Evolutionary conservation across 37 sponge, comb jelly and placozoan genomes (phyloP).

Genomic region (Cliona cf. orientalis): DNA sequence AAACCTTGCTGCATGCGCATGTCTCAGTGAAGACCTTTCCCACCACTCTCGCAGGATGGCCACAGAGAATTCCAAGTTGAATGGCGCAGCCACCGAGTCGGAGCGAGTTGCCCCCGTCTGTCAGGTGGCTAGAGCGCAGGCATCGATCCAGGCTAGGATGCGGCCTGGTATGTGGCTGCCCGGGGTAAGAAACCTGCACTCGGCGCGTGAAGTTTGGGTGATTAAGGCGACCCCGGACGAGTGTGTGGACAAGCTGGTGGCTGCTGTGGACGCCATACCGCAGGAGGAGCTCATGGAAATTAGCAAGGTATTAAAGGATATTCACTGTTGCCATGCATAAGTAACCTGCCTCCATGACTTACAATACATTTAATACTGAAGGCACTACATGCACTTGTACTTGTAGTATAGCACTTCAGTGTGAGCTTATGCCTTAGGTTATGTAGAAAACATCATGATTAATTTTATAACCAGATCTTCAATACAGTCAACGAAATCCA

Average conservation of each 20-base stretch:
- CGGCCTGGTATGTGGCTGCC: slow-evolving; percentile 79
- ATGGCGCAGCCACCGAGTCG: too few relatives aligned
- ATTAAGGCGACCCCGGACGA: slow-evolving; percentile 18
- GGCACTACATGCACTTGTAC: too few relatives aligned
- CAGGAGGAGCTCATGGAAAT: slow-evolving; percentile 44
- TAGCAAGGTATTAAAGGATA: slow-evolving; percentile 38
- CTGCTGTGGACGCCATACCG: slow-evolving; percentile 29
- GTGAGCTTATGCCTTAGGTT: too few relatives aligned
- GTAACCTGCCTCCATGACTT: not conserved
- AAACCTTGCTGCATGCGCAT: too few relatives aligned
- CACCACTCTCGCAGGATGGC: too few relatives aligned
- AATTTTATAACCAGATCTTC: not conserved
- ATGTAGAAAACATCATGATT: not conserved
- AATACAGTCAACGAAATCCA: too few relatives aligned
- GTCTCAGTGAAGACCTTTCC: too few relatives aligned
- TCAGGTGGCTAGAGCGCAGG: slow-evolving; percentile 50
- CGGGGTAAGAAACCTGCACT: slow-evolving; percentile 69
- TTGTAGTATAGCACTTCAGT: too few relatives aligned
- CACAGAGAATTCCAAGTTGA: too few relatives aligned
- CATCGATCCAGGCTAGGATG: slow-evolving; percentile 69
- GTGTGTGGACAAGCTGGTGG: slow-evolving; percentile 34
- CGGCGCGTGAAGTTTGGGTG: slow-evolving; percentile 58
- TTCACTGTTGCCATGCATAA: not conserved
- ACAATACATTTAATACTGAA: too few relatives aligned
- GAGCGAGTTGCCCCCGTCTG: too few relatives aligned